Evolutionary conservation across 1,140 invertebrate genomes (phyloP), one percentile per base, ranked within the genome.

Genomic region (Apis dorsata): DNA sequence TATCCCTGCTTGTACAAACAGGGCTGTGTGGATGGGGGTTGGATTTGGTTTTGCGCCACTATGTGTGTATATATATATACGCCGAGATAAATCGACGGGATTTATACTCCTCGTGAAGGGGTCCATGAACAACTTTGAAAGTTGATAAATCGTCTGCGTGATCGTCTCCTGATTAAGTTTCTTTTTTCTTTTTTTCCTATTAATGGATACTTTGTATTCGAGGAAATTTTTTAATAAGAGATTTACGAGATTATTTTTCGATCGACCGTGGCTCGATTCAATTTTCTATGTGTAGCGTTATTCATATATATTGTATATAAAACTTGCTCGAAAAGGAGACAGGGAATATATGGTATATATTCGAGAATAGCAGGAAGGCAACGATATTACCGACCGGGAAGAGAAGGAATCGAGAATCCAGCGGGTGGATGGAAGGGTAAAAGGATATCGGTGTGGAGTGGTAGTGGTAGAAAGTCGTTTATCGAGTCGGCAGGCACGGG

Each of bases 11-110:
- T 59, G 85, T 72, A 75, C 60, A 66, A 77, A 28, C 51, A 34
- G 68, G 69, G 70, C 75, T 44, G 34, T 44, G 34, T 44, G 34
- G 34, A 73, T 60, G 72, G 68, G 73, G 65, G 68, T 57, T 81
- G 79, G 51, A 78, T 87, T 85, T 21, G 78, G 74, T 88, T 88
- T 87, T 85, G 84, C 78, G 17, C 60, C 28, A 49, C 57, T 24
- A 15, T 60, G 74, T 49, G 60, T 55, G 28, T 71, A 17, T 13
- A 12, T 17, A 66, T 49, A 76, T 55, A 34, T 71, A 12, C 4
- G 10, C 7, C 17, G 19, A 69, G 80, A 82, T 82, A 82, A 82
- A 82, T 53, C 63, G 59, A 21, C 55, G 11, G 73, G 73, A 77
- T 82, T 28, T 75, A 65, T 82, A 65, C 34, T 60, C 34, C 55